Percentiles rank a stretch among this genome's conserved stretches.
Evolutionary conservation across 2,888 invertebrate species (phyloP).

Genomic region (Sesia apiformis): DNA sequence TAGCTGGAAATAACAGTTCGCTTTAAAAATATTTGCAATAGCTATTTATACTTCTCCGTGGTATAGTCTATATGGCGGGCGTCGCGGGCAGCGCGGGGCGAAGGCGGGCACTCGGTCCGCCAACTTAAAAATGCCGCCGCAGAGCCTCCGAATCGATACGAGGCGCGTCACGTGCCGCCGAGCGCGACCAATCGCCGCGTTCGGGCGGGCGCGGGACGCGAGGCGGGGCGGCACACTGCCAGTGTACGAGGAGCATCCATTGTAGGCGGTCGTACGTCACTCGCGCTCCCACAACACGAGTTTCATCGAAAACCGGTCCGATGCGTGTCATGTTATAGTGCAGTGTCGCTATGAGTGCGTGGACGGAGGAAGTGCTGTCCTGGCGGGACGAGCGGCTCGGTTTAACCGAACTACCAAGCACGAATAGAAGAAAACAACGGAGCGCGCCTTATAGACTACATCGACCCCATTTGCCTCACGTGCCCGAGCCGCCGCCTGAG

Average conservation of each 20-base stretch:
- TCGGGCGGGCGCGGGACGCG: constrained; percentile 44
- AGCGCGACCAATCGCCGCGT: constrained; percentile 64
- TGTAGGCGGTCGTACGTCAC: constrained; percentile 33
- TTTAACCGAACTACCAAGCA: constrained; percentile 64
- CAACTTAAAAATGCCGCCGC: constrained; percentile 89
- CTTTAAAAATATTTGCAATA: neutral
- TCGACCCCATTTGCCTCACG: constrained; percentile 76
- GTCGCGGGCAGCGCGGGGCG: constrained; percentile 55
- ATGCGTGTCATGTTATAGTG: constrained; percentile 61
- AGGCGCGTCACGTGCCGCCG: constrained; percentile 79
- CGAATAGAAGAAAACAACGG: constrained; percentile 67
- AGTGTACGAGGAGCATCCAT: constrained; percentile 53
- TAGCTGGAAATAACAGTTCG: too few relatives aligned
- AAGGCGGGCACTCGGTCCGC: constrained; percentile 65
- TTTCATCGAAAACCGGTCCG: constrained; percentile 61
- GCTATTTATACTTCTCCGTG: neutral
- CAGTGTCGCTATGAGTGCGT: constrained; percentile 62
- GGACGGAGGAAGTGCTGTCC: constrained; percentile 67
- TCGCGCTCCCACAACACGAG: constrained; percentile 28
- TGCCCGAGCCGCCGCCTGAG: constrained; percentile 61
- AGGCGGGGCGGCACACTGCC: constrained; percentile 31
- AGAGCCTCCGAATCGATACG: constrained; percentile 86
- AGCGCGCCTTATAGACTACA: constrained; percentile 79
- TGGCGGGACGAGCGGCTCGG: constrained; percentile 65
- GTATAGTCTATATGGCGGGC: constrained; percentile 13